Conservation (phyloP, 2,113 vertebrate genomes). For the Hippocampus comes region DNA sequence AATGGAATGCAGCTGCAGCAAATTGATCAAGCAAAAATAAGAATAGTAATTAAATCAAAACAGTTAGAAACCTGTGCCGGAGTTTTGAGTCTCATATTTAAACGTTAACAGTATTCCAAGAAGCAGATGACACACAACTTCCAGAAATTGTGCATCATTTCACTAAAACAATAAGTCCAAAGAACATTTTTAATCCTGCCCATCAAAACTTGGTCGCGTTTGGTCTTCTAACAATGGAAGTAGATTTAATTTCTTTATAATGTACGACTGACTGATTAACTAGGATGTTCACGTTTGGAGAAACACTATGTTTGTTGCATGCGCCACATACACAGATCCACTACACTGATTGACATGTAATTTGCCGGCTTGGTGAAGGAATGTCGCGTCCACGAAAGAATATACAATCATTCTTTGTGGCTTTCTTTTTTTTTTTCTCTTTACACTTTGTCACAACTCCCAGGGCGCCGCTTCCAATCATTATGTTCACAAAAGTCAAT, state of each 20-base stretch:
- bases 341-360: too few relatives aligned
- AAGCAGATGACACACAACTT: background rate
- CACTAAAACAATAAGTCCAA: background rate
- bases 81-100: background rate
- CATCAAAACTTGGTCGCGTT: background rate
- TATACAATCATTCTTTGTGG: too few relatives aligned
- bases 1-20: background rate
- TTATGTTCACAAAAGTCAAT: too few relatives aligned
- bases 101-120: background rate
- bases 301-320: too few relatives aligned
- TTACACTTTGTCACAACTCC: too few relatives aligned
- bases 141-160: background rate
- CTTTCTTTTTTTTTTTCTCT: too few relatives aligned
- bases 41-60: constrained; percentile 1
- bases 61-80: constrained; percentile 2
- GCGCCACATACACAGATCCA: too few relatives aligned
- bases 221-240: background rate
- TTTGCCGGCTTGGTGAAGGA: too few relatives aligned
- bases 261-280: too few relatives aligned
- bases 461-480: too few relatives aligned
- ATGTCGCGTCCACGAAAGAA: too few relatives aligned
- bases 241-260: background rate
- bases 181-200: background rate
- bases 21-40: constrained; percentile 17
- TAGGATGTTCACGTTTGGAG: too few relatives aligned